Base-by-base conservation (phyloP, 1,140 invertebrate species). In the Chymomyza costata region DNA sequence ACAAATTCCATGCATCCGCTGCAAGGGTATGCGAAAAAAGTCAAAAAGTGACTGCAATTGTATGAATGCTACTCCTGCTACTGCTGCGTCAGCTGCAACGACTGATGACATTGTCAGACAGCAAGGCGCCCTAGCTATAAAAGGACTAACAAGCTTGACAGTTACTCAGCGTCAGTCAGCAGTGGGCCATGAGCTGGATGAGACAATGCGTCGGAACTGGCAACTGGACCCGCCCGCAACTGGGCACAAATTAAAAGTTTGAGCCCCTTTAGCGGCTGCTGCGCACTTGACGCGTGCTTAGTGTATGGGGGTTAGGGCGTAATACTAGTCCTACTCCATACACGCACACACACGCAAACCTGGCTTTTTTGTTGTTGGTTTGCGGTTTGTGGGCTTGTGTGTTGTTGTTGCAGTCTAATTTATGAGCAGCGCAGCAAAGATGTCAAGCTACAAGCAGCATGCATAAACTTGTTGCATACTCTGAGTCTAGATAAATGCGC, bases 271-370 rank as follows among this genome's bases (percentile, higher is more conserved):
- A 14, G 14, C 5, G 8, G 35, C 14, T 14, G 61, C n/a, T n/a
- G n/a, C n/a, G n/a, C 69, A 65, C 73, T 80, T 80, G 73, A 80
- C 73, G 73, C 73, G 73, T 73, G 73, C 73, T 80, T 73, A 80
- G 73, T 14, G 16, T 10, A n/a, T 38, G 15, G 5, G n/a, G 8
- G 21, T 25, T 8, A 8, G 21, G 21, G 3, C 8, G 21, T 25
- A 3, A 44, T 51, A 37, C 38, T 57, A 60, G 57, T 39, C 30
- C 38, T 38, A 32, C 14, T 40, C 13, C 30, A 35, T 31, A 8
- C 8, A 41, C 21, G 17, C 28, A 21, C 3, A 17, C 15, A 34
- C 10, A 19, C 25, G 32, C 18, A 15, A 35, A 15, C 32, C 6
- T 28, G 37, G 16, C 32, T 45, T 30, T 34, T 45, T 55, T 54